Base-by-base conservation (phyloP, 2,888 invertebrate genomes). In the Eristalinus aeneus region DNA sequence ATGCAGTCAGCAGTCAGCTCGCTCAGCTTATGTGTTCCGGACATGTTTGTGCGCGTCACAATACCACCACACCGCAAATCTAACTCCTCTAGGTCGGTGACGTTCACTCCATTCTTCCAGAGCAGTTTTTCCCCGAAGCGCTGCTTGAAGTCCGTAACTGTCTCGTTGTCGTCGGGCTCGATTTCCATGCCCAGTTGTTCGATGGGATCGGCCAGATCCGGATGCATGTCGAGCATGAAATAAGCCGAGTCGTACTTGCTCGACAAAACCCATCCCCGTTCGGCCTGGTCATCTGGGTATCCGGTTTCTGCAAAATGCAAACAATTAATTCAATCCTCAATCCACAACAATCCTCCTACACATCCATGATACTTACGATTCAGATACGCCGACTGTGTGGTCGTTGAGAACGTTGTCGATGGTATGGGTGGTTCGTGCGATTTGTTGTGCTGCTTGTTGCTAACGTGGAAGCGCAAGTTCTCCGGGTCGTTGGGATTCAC, bases 181-280 rank as follows among this genome's bases (percentile, higher is more conserved):
- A 96, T 94, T 93, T 96, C 96, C 88, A 96, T 95, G 67, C 96
- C 96, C 79, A 96, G 93, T 89, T 96, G 95, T 92, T 96, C 96
- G 67, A 94, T 95, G 8, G 96, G 96, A 89, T 96, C 96, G 63
- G 95, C 96, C 87, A 96, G 93, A 91, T 96, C 95, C 27, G 95
- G 95, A 90, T 96, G 96, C 93, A 96, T 96, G 91, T 95, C 95
- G 56, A 95, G 93, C 69, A 94, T 91, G 89, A 95, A 95, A 90
- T 94, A 95, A 12, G 95, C 94, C 31, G 94, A 93, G 83, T 91
- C 92, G 12, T 90, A 90, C 67, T 89, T 89, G 74, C 90, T 91
- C 10, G 91, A 91, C 23, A 92, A 90, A 16, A 92, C 92, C 92
- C 92, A 92, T 36, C 93, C 93, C 82, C 93, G 64, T 22, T 80